Evolutionary conservation across 2,113 vertebrate genomes (phyloP), one percentile per base, ranked within the genome.

Genomic region (Upupa epops): DNA sequence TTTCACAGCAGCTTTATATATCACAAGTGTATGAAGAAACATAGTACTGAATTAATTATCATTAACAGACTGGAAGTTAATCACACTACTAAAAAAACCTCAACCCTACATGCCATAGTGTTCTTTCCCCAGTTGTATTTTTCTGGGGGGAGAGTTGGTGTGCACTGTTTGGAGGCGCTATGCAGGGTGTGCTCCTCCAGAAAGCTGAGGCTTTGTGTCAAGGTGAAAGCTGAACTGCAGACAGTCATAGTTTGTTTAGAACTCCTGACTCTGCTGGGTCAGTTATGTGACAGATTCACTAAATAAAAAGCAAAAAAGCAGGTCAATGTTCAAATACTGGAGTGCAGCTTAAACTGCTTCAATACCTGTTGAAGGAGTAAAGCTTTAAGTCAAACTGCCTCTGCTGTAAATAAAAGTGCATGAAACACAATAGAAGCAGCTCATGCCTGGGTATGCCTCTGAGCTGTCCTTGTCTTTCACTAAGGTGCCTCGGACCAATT

Each of bases 241-340:
- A 80, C 78, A 91, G 78, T 15, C 89, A 77, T 76, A 60, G 75
- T 74, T 86, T 81, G 84, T 91, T 93, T 86, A 6, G 45, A 92
- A 40, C 82, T 94, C 81, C 64, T 32, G 72, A 56, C 75, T 92
- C 72, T 68, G 65, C 86, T 51, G 68, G 91, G 34, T 88, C 87
- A 93, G 75, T 93, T 92, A 52, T 13, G 52, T 1, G 22, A 71
- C 92, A 93, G 89, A 91, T 93, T 93, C 87, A 83, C 91, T 96
- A 86, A 95, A 94, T 87, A 96, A 95, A 96, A 75, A 96, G 77
- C 84, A 59, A 92, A 86, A 94, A 86, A 88, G 83, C 68, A 77
- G 96, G 91, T 88, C 95, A 95, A 93, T 65, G 95, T 96, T 87
- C 95, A 94, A 78, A 86, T 31, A 34, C 72, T 78, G 72, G 24